Base-by-base conservation (phyloP, 2,113 vertebrate genomes). In the Cololabis saira region DNA sequence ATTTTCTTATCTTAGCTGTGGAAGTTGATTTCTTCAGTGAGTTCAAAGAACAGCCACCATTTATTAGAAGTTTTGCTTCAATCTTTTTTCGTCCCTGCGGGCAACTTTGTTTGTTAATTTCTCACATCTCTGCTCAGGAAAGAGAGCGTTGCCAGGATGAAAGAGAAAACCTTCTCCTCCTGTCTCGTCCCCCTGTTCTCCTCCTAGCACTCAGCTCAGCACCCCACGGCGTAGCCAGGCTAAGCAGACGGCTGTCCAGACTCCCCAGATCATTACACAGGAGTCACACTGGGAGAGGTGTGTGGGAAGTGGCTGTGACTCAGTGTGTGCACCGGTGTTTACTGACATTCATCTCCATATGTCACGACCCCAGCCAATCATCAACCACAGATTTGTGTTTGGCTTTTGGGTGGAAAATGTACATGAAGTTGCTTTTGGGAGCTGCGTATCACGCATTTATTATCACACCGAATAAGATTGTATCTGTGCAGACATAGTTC, bases 211-310 rank as follows among this genome's bases (percentile, higher is more conserved):
- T 81, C 66, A 24, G 76, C 79, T 80, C 80, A 60, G 62, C 69
- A 69, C 85, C 74, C 76, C 13, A 53, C 54, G 5, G 89, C 14
- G 75, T n/a, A 12, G 64, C 56, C 49, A 73, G 62, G 67, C 67
- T 51, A 58, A 83, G 75, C 83, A 88, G 81, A 87, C 82, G 78
- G 72, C 72, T 49, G 78, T 81, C 79, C 87, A 84, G 86, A 77
- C 81, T 81, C 82, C 84, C 84, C 67, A 67, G 71, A 87, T 88
- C 84, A 88, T 87, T 86, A 86, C 87, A 74, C 73, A 41, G 81
- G 78, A 75, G 62, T 74, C 81, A 80, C 64, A 84, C 84, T 61
- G 86, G 59, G 82, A 81, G 79, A 83, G 72, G 81, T 78, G 86
- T 78, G 81, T 80, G 76, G 80, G 76, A 76, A 69, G 81, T 58